Base-by-base conservation (phyloP, 2,113 vertebrate species). In the Xyrauchen texanus region DNA sequence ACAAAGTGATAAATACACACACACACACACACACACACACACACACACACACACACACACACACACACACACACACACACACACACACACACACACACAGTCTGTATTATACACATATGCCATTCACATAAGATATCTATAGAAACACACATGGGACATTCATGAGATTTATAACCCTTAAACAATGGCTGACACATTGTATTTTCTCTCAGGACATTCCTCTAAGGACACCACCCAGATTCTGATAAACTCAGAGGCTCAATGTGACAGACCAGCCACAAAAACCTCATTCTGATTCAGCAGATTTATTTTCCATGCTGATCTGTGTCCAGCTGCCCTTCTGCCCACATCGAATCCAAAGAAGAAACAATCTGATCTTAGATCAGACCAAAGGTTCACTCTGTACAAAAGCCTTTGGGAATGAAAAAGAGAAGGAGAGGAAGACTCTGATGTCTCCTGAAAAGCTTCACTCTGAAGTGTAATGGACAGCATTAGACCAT, bases 401-500 rank as follows among this genome's bases (percentile, higher is more conserved):
- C 53, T 58, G 5, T 7, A 7, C 55, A 5, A 63, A 49, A 74
- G 46, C 16, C 57, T 74, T 45, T 55, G 47, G 66, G 68, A 16
- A 51, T 21, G 60, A 58, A 42, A 34, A 34, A 51, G 46, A 21
- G 8, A 71, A 49, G 44, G 67, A 53, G 58, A 62, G 58, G 34
- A n/a, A 8, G 63, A 34, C 21, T 68, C 16, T 67, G 70, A 74
- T 64, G 64, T 83, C 71, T 75, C 21, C 81, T 72, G n/a, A 60
- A 72, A 72, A 72, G 70, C 70, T 72, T 72, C 4, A 13, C 70
- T 76, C 68, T 83, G 51, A 82, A 82, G 69, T 73, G 81, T 82
- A 82, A 82, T 82, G 70, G 81, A 75, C 58, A 71, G 73, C 65
- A 75, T 79, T 34, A 78, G 63, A 78, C 78, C n/a, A n/a, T n/a